Base-by-base conservation (phyloP, 2,113 vertebrate species). In the Electrona antarctica region DNA sequence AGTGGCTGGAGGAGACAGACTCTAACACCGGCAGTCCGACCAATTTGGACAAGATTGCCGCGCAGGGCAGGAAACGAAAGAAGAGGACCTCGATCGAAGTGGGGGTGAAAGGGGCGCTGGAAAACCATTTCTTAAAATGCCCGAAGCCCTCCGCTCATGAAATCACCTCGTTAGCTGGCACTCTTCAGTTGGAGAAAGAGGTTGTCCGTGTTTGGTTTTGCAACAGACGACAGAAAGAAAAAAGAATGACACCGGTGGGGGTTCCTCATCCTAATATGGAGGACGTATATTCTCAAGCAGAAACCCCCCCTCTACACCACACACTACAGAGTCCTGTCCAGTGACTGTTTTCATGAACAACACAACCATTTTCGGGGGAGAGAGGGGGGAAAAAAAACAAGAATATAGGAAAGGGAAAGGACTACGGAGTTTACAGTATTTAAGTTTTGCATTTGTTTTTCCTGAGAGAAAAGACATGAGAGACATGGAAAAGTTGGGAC, bases 121-220 rank as follows among this genome's bases (percentile, higher is more conserved):
- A 98, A 86, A 98, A 95, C 89, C 97, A 98, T 94, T 99, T 99
- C 92, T 95, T 99, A 91, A 98, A 98, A 93, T 99, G 97, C 87
- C 97, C 97, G 91, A 99, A 99, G 92, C 97, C 97, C 78, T 98
- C 97, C 66, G 97, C 97, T 67, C 97, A 99, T 78, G 97, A 99
- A 93, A 99, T 99, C 95, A 97, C 93, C 74, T 93, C 92, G 87
- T 95, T 98, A 92, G 97, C 97, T 86, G 96, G 96, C 93, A 94
- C 94, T 83, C 95, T 99, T 90, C 97, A 99, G 92, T 93, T 99
- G 93, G 97, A 98, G 91, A 98, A 99, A 87, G 97, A 99, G 95
- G 97, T 99, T 88, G 97, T 99, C 85, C 96, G 97, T 73, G 97
- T 98, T 89, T 99, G 97, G 97, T 99, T 99, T 96, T 99, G 97